A percentile compares a stretch with the other conserved stretches of the same genome.
Evolutionary conservation across 2,888 invertebrate species (phyloP).

Genomic region (Pyrrhia umbra): DNA sequence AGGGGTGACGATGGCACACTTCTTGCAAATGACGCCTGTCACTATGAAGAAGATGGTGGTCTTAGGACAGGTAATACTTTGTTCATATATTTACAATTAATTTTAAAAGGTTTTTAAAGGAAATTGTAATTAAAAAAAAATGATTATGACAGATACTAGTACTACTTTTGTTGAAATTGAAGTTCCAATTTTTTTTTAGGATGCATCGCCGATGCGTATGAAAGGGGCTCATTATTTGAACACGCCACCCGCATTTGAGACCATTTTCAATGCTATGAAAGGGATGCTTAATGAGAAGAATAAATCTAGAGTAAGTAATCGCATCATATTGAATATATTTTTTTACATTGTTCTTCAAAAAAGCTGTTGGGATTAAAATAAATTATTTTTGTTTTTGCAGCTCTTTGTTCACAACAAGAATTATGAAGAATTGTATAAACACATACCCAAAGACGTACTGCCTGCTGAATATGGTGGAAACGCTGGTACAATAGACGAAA

Average conservation of each 20-base stretch:
- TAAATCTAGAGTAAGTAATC: constrained; percentile 84
- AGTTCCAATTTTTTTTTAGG: constrained; percentile 80
- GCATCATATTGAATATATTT: not conserved
- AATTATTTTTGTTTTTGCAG: constrained; percentile 69
- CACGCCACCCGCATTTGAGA: constrained; percentile 89
- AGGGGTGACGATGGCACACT: constrained; percentile 85
- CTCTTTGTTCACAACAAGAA: constrained; percentile 89
- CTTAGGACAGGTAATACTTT: constrained; percentile 73
- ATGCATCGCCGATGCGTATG: constrained; percentile 90
- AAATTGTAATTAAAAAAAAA: no score
- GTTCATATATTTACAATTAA: not conserved
- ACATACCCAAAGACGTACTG: constrained; percentile 90
- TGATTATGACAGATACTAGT: no score
- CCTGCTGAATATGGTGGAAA: constrained; percentile 92
- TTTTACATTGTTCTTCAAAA: no score
- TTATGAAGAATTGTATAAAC: constrained; percentile 89
- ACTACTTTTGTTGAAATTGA: no score
- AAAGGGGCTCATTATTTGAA: constrained; percentile 91
- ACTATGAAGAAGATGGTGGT: constrained; percentile 87
- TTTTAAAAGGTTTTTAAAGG: no score
- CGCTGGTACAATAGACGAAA: constrained; percentile 87
- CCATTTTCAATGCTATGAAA: constrained; percentile 88
- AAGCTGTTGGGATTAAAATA: no score
- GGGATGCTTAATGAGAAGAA: constrained; percentile 90
- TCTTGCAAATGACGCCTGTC: constrained; percentile 87